These are phyloP conservation scores for Patella pellucida DNA, from an alignment of 2,888 invertebrate genomes.

Conservation along the genomic window DNA sequence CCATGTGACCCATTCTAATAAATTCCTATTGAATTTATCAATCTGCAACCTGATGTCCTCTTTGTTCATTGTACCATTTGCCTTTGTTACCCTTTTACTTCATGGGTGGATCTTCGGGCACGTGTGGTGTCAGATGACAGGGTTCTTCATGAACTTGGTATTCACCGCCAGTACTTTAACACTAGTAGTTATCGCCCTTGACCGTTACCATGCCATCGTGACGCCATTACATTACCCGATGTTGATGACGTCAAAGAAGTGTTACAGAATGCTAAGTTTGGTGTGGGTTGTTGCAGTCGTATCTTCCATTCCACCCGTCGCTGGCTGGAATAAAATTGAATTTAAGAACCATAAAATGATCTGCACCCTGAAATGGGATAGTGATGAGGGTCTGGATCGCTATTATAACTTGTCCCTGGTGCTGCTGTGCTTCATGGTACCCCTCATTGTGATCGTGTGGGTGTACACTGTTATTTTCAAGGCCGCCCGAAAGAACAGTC, in stretches of 20 bases:
- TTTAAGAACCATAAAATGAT: slow-evolving; percentile 60
- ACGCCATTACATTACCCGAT: slow-evolving; percentile 78
- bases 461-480: slow-evolving; percentile 79
- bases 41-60: slow-evolving; percentile 73
- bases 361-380: slow-evolving; percentile 61
- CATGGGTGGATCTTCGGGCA: slow-evolving; percentile 60
- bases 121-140: slow-evolving; percentile 74
- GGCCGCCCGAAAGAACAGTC: slow-evolving; percentile 82
- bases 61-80: slow-evolving; percentile 71
- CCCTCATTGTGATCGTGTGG: slow-evolving; percentile 77
- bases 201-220: slow-evolving; percentile 79
- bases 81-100: slow-evolving; percentile 69
- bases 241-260: slow-evolving; percentile 72
- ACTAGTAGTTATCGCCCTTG: slow-evolving; percentile 77
- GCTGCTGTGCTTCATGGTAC: slow-evolving; percentile 72
- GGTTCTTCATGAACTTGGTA: slow-evolving; percentile 77
- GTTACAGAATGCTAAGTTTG: slow-evolving; percentile 70
- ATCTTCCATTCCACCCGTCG: slow-evolving; percentile 69
- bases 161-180: slow-evolving; percentile 77
- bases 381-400: slow-evolving; percentile 48
- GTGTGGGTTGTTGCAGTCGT: slow-evolving; percentile 71
- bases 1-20: slow-evolving; percentile 83
- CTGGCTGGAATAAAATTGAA: slow-evolving; percentile 61
- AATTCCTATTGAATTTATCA: slow-evolving; percentile 76
- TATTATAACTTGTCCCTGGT: slow-evolving; percentile 70